Conservation (phyloP, 2,113 vertebrate genomes). For the Indri indri region DNA sequence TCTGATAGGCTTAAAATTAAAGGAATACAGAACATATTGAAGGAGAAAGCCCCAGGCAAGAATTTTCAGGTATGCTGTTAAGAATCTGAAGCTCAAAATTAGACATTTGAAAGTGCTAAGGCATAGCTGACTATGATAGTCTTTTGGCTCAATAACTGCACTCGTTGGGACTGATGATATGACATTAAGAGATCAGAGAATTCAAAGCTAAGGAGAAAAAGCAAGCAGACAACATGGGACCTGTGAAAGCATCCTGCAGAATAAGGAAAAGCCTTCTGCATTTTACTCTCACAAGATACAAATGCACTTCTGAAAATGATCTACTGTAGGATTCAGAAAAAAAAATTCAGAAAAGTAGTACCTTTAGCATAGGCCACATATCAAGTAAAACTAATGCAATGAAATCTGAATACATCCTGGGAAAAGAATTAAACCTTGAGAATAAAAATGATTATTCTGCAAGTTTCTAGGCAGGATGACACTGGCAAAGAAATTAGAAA, state of each 20-base stretch:
- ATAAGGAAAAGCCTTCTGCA: not conserved
- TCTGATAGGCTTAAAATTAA: not conserved
- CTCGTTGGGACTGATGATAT: not conserved
- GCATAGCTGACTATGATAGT: not conserved
- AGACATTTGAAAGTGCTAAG: not conserved
- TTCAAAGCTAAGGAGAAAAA: not conserved
- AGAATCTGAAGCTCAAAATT: not conserved
- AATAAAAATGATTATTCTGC: not conserved
- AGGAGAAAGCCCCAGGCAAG: not conserved
- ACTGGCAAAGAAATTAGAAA: not conserved
- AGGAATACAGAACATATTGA: not conserved
- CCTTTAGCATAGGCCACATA: not conserved
- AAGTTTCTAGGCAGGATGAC: not conserved
- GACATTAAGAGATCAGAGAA: not conserved
- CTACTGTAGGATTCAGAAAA: not conserved
- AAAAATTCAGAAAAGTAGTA: not conserved
- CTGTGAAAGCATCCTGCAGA: not conserved
- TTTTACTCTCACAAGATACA: not conserved
- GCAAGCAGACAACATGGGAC: not conserved
- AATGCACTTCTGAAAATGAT: not conserved
- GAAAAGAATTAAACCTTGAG: not conserved
- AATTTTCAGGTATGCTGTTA: not conserved
- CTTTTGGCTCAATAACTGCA: not conserved
- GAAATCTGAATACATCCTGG: not conserved
- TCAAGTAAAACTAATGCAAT: not conserved